phyloP scores from a whole-genome alignment of 1,140 invertebrate species.

The Ruditapes philippinarum region DNA sequence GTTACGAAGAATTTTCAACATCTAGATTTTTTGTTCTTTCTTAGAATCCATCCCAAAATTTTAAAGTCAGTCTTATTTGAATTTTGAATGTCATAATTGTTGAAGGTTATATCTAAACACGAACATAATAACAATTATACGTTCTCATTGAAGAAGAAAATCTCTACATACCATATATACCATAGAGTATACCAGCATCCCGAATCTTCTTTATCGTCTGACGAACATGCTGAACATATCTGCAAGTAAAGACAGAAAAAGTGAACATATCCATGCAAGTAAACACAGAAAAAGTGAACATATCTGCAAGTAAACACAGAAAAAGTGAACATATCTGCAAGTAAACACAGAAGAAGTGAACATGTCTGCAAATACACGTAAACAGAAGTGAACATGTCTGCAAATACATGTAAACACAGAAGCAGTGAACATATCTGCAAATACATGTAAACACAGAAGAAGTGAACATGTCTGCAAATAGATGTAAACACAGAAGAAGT shows the following conservation, averaged over 20 bases:
- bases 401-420: background rate
- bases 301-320: background rate
- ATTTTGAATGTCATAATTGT: no score
- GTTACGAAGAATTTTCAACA: no score
- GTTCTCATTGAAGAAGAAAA: no score
- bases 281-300: background rate
- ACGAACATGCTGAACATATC: conserved; percentile 27
- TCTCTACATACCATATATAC: conserved; percentile 63
- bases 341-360: background rate
- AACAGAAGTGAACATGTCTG: background rate
- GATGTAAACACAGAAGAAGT: no score
- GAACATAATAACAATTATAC: no score
- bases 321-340: background rate
- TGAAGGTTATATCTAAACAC: no score
- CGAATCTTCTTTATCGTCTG: conserved; percentile 8
- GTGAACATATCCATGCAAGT: background rate
- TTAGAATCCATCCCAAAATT: no score
- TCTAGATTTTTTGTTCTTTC: no score
- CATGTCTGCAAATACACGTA: background rate
- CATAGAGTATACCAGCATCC: conserved; percentile 55
- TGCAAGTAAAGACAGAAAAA: background rate
- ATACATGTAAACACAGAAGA: background rate
- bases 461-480: background rate
- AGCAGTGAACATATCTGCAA: background rate
- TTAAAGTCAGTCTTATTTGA: no score